Percentiles rank a stretch among this genome's conserved stretches.
Conservation (phyloP, 2,113 vertebrate species). For the Zapornia atra region DNA sequence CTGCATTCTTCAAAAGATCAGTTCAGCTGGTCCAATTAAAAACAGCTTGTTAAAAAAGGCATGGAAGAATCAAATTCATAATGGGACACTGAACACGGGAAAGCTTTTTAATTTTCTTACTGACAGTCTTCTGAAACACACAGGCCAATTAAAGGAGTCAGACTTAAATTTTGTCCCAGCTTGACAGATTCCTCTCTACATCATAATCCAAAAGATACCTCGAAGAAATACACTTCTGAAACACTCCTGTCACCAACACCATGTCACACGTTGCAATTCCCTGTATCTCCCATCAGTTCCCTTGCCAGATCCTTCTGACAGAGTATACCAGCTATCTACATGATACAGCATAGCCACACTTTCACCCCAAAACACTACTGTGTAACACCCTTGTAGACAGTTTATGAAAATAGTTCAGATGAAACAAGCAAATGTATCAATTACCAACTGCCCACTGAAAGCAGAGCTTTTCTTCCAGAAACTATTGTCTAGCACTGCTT, state of each 20-base stretch:
- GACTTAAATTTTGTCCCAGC: not conserved
- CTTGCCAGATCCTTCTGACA: not conserved
- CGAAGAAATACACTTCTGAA: not conserved
- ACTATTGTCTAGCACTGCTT: not conserved
- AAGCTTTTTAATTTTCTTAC: not conserved
- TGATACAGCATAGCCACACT: accelerated
- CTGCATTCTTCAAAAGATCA: not conserved
- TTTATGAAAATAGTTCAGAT: not conserved
- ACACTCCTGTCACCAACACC: not conserved
- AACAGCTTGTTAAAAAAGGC: not conserved
- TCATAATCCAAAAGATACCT: not conserved
- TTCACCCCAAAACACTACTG: not conserved
- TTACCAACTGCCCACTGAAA: not conserved
- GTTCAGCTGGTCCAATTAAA: not conserved
- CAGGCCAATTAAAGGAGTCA: not conserved
- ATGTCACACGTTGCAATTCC: not conserved
- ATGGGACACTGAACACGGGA: not conserved
- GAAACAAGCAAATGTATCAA: accelerated
- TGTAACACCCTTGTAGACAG: not conserved
- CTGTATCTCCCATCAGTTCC: not conserved
- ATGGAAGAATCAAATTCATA: not conserved
- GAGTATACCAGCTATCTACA: not conserved
- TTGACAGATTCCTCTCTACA: not conserved
- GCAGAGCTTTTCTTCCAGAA: not conserved
- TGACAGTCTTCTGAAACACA: not conserved